These are phyloP conservation scores for Napeogenes sylphis DNA, from an alignment of 2,888 invertebrate genomes.

Conservation along the genomic window DNA sequence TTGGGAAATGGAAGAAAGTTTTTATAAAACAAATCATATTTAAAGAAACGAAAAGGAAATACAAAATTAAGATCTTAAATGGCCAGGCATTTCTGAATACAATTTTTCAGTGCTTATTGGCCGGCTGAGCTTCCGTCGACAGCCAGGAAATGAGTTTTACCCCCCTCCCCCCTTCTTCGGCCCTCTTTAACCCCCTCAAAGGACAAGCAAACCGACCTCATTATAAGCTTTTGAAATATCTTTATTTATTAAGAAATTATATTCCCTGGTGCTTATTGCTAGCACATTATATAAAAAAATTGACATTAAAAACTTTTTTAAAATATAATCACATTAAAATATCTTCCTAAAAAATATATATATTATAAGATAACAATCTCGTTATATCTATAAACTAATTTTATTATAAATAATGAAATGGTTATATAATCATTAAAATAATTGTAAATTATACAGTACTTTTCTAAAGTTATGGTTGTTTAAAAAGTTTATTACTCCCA, in stretches of 20 bases:
- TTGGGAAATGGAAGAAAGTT: too few species aligned
- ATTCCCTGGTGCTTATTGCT: constrained; percentile 16
- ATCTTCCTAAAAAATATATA: neutral
- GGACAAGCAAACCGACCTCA: constrained; percentile 58
- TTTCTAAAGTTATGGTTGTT: too few species aligned
- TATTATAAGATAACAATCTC: too few species aligned
- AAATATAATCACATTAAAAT: neutral
- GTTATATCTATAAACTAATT: too few species aligned
- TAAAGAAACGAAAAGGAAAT: constrained; percentile 42
- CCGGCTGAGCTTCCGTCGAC: constrained; percentile 60
- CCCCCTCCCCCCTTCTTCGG: constrained; percentile 33
- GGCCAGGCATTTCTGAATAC: constrained; percentile 55
- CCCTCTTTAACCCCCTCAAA: constrained; percentile 31
- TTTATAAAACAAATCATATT: constrained; percentile 17
- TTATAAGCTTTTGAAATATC: constrained; percentile 54
- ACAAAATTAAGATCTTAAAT: constrained; percentile 56
- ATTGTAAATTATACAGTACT: too few species aligned
- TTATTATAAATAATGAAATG: too few species aligned
- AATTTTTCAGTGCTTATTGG: constrained; percentile 68
- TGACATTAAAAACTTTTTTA: neutral
- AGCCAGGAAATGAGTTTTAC: constrained; percentile 71
- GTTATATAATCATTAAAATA: too few species aligned
- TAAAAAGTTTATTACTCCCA: neutral
- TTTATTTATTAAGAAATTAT: constrained; percentile 29
- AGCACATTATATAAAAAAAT: constrained; percentile 23